These are phyloP conservation scores for Branchipolynoe longqiensis DNA, from an alignment of 2,888 invertebrate genomes.

Conservation along the genomic window DNA sequence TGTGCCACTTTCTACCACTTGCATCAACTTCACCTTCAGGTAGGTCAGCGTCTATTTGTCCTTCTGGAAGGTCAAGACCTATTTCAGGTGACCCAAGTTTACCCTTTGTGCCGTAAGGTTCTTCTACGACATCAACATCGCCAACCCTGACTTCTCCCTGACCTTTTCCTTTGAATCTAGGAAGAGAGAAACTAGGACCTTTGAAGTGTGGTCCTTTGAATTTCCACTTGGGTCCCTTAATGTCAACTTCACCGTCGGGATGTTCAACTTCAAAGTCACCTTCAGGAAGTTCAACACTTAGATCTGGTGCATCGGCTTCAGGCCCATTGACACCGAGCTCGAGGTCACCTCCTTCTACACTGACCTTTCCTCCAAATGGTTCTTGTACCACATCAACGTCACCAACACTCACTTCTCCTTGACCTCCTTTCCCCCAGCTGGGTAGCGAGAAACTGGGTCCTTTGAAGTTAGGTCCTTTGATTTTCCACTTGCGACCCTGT, in stretches of 20 bases:
- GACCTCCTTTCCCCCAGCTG: not conserved
- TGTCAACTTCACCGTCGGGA: not conserved
- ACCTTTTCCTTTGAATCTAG: constrained; percentile 6
- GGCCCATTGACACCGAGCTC: not conserved
- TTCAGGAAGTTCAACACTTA: not conserved
- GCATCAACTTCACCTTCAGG: not conserved
- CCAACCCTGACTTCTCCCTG: constrained; percentile 3
- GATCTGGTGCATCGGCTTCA: not conserved
- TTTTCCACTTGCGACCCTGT: not conserved
- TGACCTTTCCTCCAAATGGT: not conserved
- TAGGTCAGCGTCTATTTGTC: constrained; percentile 4
- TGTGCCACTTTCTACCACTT: not conserved
- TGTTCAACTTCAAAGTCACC: not conserved
- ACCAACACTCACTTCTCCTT: constrained; percentile 28
- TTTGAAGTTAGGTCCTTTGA: constrained; percentile 24
- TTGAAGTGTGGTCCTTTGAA: constrained; percentile 39
- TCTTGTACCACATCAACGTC: not conserved
- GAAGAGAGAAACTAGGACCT: constrained; percentile 33
- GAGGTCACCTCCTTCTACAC: not conserved
- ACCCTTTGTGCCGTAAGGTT: constrained; percentile 52
- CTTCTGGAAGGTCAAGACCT: constrained; percentile 1
- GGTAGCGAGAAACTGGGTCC: constrained; percentile 15
- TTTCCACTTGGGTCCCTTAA: not conserved
- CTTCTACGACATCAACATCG: constrained; percentile 33
- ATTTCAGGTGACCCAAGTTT: not conserved